Base-by-base conservation (phyloP, 2,888 invertebrate genomes). In the Oscheius sp. region DNA sequence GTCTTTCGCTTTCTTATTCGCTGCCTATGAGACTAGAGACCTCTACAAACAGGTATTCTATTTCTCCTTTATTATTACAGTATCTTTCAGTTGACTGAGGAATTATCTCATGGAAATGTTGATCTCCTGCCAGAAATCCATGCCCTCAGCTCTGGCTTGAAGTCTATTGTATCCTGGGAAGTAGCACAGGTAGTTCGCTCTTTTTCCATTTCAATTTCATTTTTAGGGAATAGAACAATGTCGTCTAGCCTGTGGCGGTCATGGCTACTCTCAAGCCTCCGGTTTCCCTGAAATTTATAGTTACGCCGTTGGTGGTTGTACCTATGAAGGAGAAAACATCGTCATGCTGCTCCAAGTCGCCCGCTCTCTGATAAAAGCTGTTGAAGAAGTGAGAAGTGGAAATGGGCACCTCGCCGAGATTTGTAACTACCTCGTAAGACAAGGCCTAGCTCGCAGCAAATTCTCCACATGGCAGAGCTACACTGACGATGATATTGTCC, bases 201-300 rank as follows among this genome's bases (percentile, higher is more conserved):
- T 9, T 35, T 6, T 35, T 35, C 35, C 9, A 3, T 35, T 35
- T 35, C 35, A 35, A n/a, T n/a, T n/a, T n/a, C n/a, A n/a, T n/a
- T n/a, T 56, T 12, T 43, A 80, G 69, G 93, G 93, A 58, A 92
- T 96, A 29, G 96, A 97, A 89, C 92, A 92, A 13, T 93, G 94
- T 82, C 93, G 97, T n/a, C 91, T 95, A 73, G 92, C 96, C 13
- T 97, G 97, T 89, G 97, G 97, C 66, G 97, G 97, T 0, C 97
- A 97, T 89, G 97, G 97, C 6, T 97, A 94, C 90, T 88, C 89
- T n/a, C 82, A 80, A 45, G 89, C 90, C 35, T 89, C 95, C 76
- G 95, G 93, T 89, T 91, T 97, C 78, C 95, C 96, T 16, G 91
- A 92, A 69, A 93, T 93, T 2, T 96, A 95, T 89, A 93, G 93